A percentile compares a stretch with the other conserved stretches of the same genome.
Evolutionary conservation across 2,113 vertebrate species (phyloP).

Genomic region (Illadopsis cleaveri): DNA sequence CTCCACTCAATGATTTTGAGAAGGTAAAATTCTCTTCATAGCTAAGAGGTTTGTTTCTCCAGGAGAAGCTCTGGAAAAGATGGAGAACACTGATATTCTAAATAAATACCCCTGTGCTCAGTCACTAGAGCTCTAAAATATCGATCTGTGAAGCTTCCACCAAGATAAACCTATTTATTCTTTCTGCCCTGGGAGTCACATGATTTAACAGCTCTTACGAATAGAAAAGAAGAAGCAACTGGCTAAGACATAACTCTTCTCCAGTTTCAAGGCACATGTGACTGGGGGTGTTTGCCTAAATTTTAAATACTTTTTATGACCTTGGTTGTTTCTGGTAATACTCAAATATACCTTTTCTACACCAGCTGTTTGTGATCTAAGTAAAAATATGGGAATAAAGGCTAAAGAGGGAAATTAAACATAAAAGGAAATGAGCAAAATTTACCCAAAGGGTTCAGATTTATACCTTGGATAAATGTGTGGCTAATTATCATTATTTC

Average conservation of each 20-base stretch:
- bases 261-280: background rate
- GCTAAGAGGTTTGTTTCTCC: background rate
- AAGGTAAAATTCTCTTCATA: background rate
- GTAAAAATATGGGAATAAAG: background rate
- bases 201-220: background rate
- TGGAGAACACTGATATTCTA: background rate
- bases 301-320: background rate
- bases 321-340: background rate
- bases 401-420: background rate
- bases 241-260: background rate
- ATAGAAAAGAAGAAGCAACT: background rate
- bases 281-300: fast-evolving
- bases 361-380: background rate
- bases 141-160: background rate
- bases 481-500: background rate
- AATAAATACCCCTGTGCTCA: background rate
- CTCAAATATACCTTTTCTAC: background rate
- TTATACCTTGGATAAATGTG: background rate
- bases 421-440: background rate
- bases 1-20: background rate
- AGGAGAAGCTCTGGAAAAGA: background rate
- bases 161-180: background rate
- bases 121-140: background rate
- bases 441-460: background rate
- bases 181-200: background rate